These are phyloP conservation scores for Drosophila anceps DNA, from an alignment of 2,888 invertebrate species.

Conservation along the genomic window DNA sequence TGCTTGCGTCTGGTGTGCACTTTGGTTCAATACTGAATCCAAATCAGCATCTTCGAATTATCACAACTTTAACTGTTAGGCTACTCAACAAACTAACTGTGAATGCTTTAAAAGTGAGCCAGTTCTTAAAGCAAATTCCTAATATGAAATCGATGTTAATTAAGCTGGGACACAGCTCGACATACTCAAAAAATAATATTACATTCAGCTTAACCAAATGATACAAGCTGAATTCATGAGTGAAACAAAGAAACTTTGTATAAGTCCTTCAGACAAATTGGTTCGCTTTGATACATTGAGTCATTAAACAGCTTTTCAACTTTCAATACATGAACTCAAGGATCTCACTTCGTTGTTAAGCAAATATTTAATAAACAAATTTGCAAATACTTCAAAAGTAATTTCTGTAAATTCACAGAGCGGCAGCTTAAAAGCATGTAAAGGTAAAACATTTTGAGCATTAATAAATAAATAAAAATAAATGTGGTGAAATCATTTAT, in stretches of 20 bases:
- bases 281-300: background rate
- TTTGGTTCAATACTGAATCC: too few species aligned
- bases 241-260: background rate
- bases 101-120: background rate
- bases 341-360: background rate
- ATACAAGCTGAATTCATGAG: background rate
- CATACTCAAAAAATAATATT: too few species aligned
- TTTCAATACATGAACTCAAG: background rate
- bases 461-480: constrained; percentile 1
- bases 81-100: background rate
- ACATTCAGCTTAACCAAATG: too few species aligned
- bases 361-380: background rate
- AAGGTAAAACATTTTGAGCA: constrained; percentile 3
- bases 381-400: constrained; percentile 8
- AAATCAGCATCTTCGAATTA: too few species aligned
- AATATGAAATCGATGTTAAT: too few species aligned
- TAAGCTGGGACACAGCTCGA: too few species aligned
- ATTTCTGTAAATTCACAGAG: constrained; percentile 3
- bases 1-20: too few species aligned
- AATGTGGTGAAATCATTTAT: background rate
- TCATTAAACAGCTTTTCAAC: constrained; percentile 1
- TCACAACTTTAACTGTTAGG: too few species aligned
- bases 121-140: background rate
- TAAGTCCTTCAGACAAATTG: background rate
- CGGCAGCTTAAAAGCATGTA: background rate